phyloP scores from a whole-genome alignment of 2,888 invertebrate species.

The Leucoptera coffeella region DNA sequence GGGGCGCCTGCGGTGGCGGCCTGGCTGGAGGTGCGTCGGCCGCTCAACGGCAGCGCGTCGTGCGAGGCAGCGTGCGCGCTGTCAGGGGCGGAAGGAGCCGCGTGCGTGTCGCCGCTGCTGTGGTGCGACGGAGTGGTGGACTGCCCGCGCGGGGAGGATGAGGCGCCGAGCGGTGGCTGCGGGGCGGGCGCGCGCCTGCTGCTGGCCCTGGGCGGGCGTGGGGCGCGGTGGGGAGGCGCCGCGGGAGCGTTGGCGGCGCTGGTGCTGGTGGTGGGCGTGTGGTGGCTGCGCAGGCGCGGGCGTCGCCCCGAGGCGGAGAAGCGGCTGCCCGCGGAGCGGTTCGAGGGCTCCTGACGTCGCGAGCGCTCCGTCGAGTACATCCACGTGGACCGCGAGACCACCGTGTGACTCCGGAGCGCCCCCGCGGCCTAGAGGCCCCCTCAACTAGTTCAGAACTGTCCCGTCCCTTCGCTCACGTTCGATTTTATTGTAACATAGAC shows the following conservation, averaged over 20 bases:
- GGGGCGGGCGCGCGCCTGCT: slow-evolving; percentile 20
- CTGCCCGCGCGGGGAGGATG: slow-evolving; percentile 68
- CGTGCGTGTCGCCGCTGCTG: slow-evolving; percentile 67
- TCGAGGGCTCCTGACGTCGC: slow-evolving; percentile 78
- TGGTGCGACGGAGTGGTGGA: slow-evolving; percentile 69
- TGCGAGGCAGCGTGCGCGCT: slow-evolving; percentile 25
- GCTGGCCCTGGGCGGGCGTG: slow-evolving; percentile 21
- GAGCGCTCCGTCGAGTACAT: slow-evolving; percentile 87
- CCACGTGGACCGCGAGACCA: slow-evolving; percentile 89
- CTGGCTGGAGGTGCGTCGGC: slow-evolving; percentile 28
- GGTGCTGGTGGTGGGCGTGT: slow-evolving; percentile 59
- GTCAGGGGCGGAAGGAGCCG: slow-evolving; percentile 65
- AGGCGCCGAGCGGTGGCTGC: slow-evolving; percentile 27
- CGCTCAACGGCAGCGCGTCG: slow-evolving; percentile 33
- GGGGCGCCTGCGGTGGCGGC: slow-evolving; percentile 10
- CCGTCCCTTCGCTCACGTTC: slow-evolving; percentile 41
- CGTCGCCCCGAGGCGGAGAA: slow-evolving; percentile 63
- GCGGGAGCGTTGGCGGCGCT: slow-evolving; percentile 55
- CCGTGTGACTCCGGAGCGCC: slow-evolving; percentile 63
- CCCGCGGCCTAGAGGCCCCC: slow-evolving; percentile 6
- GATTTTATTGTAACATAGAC: too few relatives aligned
- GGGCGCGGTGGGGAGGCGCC: slow-evolving; percentile 25
- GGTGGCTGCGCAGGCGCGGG: slow-evolving; percentile 47
- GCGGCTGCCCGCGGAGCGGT: slow-evolving; percentile 53
- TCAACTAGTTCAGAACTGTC: slow-evolving; percentile 17